Evolutionary conservation across 2,888 invertebrate species (phyloP), one percentile per base, ranked within the genome.

Genomic region (Dryadula phaetusa): DNA sequence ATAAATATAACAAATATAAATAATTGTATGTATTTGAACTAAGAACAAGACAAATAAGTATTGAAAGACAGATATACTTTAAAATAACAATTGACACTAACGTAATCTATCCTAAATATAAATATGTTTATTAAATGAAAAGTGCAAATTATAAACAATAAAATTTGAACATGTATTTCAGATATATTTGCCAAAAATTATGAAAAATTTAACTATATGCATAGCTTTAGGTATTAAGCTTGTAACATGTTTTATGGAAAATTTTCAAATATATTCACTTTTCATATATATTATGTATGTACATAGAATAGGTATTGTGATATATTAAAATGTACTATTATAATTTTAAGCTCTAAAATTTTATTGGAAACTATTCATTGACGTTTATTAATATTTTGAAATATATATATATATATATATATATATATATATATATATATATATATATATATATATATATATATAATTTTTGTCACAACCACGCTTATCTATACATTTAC

Each of bases 261-360:
- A 52, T 28, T 49, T 4, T 16, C 52, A 49, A 25, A 28, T 28
- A 40, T 25, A 25, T 20, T n/a, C 14, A 1, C 14, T 10, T n/a
- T 16, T 40, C 8, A 1, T 37, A 7, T 34, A 32, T 32, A 32
- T 32, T 32, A 7, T 32, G 8, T 37, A 14, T 18, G 8, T 56
- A 40, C 22, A 14, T 37, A 56, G n/a, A 54, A 16, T 56, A 22
- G 12, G 22, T 40, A n/a, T 16, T 56, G 56, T 56, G 56, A 56
- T 56, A 56, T 40, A 7, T 18, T 37, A 8, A 40, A 22, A 56
- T 10, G 16, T 16, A 32, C 18, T 52, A 52, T 32, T 10, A 52
- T 5, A 16, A 49, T 25, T 4, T 8, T 49, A 25, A 49, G 8
- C 3, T n/a, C n/a, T 18, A 28, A n/a, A 25, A n/a, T 52, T 2